Conservation (phyloP, 1,140 invertebrate genomes). For the Holcopasites calliopsidis region DNA sequence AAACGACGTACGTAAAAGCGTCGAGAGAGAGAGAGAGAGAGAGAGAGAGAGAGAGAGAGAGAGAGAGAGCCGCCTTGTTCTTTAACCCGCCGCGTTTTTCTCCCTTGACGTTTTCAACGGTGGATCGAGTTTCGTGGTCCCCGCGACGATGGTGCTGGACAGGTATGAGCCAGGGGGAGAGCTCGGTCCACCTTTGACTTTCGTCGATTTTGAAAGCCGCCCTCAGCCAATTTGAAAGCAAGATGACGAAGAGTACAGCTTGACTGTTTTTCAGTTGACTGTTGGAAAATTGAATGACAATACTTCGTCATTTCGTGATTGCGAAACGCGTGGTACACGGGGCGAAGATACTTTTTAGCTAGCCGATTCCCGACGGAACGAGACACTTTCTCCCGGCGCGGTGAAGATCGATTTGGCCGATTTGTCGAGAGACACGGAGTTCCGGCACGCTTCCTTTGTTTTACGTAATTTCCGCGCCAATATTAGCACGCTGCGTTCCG, state of each 20-base stretch:
- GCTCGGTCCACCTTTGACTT: no score
- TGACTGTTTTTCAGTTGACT: no score
- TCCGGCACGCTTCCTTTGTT: slow-evolving; percentile 74
- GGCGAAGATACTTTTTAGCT: not conserved
- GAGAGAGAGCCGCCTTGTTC: slow-evolving; percentile 28
- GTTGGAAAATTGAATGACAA: no score
- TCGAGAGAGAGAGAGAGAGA: no score
- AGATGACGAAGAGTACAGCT: no score
- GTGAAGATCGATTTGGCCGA: slow-evolving; percentile 64
- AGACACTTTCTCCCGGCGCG: slow-evolving; percentile 19
- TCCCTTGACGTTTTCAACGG: not conserved
- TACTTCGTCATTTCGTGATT: no score
- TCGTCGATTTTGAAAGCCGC: no score
- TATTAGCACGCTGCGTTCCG: slow-evolving; percentile 76
- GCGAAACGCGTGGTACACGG: not conserved
- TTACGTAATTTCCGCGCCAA: slow-evolving; percentile 79
- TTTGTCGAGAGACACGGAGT: slow-evolving; percentile 68
- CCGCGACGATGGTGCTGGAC: not conserved
- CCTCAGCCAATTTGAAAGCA: no score
- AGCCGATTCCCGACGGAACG: not conserved
- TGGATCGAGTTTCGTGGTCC: slow-evolving; percentile 15
- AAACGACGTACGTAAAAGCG: slow-evolving; percentile 31
- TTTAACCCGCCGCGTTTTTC: not conserved
- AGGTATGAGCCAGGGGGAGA: no score
- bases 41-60: no score